Percentiles rank a stretch among this genome's conserved stretches.
These are phyloP conservation scores for Dinomys branickii DNA, from an alignment of 2,113 vertebrate genomes.

Conservation along the genomic window DNA sequence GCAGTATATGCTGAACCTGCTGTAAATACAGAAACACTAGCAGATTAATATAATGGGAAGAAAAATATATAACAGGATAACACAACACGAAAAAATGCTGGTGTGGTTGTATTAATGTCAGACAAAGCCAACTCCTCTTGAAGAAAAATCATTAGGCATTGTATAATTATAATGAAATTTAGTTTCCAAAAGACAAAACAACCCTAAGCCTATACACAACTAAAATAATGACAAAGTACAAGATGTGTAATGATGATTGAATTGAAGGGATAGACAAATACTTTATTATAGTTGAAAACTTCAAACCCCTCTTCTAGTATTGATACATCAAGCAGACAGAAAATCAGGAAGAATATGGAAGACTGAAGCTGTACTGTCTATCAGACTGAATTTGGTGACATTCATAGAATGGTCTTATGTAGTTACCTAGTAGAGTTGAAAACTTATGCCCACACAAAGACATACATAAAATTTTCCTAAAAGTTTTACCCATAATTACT, in stretches of 20 bases:
- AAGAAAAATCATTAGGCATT: not conserved
- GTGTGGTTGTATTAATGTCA: not conserved
- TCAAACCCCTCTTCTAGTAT: not conserved
- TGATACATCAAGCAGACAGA: conserved; percentile 25
- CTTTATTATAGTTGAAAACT: not conserved
- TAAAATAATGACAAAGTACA: not conserved
- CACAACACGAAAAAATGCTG: not conserved
- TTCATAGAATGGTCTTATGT: not conserved
- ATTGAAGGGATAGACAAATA: not conserved
- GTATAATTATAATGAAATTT: not conserved
- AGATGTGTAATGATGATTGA: not conserved
- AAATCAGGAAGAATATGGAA: conserved; percentile 30
- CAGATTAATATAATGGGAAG: not conserved
- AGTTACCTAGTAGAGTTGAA: conserved; percentile 40
- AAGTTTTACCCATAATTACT: not conserved
- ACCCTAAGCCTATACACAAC: not conserved
- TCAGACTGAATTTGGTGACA: conserved; percentile 31
- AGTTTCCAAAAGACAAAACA: not conserved
- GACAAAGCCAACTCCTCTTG: not conserved
- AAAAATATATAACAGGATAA: not conserved
- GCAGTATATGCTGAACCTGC: no score
- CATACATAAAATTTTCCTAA: not conserved
- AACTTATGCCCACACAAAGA: not conserved
- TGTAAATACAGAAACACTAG: not conserved
- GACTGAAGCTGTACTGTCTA: not conserved